Evolutionary conservation across 2,888 invertebrate genomes (phyloP), one percentile per base, ranked within the genome.

Genomic region (Boloria euphrosyne): DNA sequence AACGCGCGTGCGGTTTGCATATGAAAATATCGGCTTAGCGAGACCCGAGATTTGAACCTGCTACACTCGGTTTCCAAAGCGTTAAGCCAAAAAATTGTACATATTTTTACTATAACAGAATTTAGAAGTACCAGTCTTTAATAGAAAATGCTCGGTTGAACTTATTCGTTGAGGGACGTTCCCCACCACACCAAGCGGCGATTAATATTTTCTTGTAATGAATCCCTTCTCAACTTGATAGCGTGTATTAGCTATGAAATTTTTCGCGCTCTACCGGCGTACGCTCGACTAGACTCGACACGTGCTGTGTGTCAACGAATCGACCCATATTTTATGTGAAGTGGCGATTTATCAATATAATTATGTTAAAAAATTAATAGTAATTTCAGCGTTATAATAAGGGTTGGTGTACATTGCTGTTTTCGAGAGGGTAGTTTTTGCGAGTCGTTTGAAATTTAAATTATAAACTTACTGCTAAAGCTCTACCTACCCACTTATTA

Each of bases 201-300:
- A 18, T 13, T 22, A n/a, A 4, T 18, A 14, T 44, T 3, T 43
- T 54, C 6, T 18, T 54, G 5, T 22, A 44, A 44, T 44, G 3
- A 18, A 16, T 57, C 44, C 46, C 10, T 27, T 22, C 44, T 22
- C n/a, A 10, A 38, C 31, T 7, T 38, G 31, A 38, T 38, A 38
- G 7, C 0, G 31, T 38, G 31, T 38, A 7, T 10, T 38, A 38
- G 31, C 0, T 54, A 55, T n/a, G 17, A 46, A 16, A 31, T 50
- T 27, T 49, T 46, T 16, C 66, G 49, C 61, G 46, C 62, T 66
- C 38, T 38, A 61, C 17, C 55, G 5, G 38, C 66, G 61, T 27
- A 52, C 46, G 64, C 27, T 18, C 22, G 69, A 50, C 69, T 62
- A 67, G 69, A 61, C 27, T 18, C 22, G 69, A 50, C 69, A 65